phyloP scores from a whole-genome alignment of 2,888 invertebrate species.

The Pimpla rufipes region DNA sequence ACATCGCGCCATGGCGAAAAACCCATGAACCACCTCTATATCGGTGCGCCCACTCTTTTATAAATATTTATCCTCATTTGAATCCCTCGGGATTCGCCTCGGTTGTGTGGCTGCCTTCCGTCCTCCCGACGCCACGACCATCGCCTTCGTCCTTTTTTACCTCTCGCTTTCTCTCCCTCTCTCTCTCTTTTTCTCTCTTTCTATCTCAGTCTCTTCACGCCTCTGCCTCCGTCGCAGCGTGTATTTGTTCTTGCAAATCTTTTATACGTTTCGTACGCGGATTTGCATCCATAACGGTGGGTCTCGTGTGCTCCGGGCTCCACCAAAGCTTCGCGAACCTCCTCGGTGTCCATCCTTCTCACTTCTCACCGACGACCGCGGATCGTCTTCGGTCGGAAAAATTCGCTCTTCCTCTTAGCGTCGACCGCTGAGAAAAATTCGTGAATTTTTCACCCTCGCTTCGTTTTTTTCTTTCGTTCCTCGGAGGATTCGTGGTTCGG shows the following conservation, averaged over 20 bases:
- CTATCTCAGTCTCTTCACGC: slow-evolving; percentile 31
- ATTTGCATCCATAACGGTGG: slow-evolving; percentile 82
- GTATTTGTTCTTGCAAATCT: slow-evolving; percentile 83
- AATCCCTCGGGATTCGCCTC: slow-evolving; percentile 77
- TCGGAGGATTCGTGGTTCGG: slow-evolving; percentile 9
- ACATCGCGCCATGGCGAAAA: slow-evolving; percentile 7
- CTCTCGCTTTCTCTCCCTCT: no score
- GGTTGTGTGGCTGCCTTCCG: slow-evolving; percentile 46
- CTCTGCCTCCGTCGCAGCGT: slow-evolving; percentile 62
- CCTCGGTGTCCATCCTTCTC: slow-evolving; percentile 63
- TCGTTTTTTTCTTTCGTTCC: slow-evolving; percentile 16
- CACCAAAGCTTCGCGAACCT: slow-evolving; percentile 11
- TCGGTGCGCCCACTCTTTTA: slow-evolving; percentile 79
- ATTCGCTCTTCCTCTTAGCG: slow-evolving; percentile 12
- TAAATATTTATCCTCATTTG: slow-evolving; percentile 84
- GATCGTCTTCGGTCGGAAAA: slow-evolving; percentile 45
- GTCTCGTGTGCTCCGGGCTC: slow-evolving; percentile 63
- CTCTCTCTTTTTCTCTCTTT: slow-evolving; percentile 23
- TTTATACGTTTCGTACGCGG: slow-evolving; percentile 80
- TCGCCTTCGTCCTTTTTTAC: slow-evolving; percentile 19
- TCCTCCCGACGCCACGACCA: slow-evolving; percentile 47
- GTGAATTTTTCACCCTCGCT: not conserved
- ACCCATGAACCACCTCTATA: slow-evolving; percentile 51
- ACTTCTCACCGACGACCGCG: slow-evolving; percentile 41
- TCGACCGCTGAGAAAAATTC: not conserved